phyloP scores from a whole-genome alignment of 2,888 invertebrate species.

The Tillus elongatus region DNA sequence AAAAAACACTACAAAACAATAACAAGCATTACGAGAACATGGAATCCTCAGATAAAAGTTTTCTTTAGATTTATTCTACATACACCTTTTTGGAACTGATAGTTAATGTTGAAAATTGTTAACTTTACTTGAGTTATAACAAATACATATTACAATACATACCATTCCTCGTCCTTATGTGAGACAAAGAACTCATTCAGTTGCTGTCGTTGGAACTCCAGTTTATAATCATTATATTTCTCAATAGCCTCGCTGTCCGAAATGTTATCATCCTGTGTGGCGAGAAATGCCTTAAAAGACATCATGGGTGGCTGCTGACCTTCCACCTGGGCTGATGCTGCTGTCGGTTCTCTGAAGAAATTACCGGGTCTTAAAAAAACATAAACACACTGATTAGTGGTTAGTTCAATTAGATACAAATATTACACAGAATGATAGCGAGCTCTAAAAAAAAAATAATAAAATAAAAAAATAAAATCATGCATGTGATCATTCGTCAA shows the following conservation, averaged over 20 bases:
- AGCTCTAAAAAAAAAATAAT: constrained; percentile 21
- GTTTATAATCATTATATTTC: constrained; percentile 97
- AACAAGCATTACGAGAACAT: no score
- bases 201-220: constrained; percentile 92
- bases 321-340: constrained; percentile 31
- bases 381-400: constrained; percentile 12
- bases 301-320: constrained; percentile 88
- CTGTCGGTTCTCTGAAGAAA: constrained; percentile 47
- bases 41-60: no score
- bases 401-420: constrained; percentile 12
- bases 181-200: constrained; percentile 97
- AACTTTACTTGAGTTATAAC: constrained; percentile 6
- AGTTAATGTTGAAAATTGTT: neutral
- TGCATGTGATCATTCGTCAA: no score
- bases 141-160: constrained; percentile 40
- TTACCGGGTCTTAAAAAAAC: constrained; percentile 34
- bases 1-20: no score
- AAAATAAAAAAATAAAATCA: no score
- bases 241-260: constrained; percentile 93
- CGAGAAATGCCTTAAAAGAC: constrained; percentile 92
- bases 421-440: constrained; percentile 20
- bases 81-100: constrained; percentile 12
- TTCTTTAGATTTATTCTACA: no score
- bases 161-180: constrained; percentile 99
- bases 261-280: constrained; percentile 94